Evolutionary conservation across 2,888 invertebrate genomes (phyloP), one percentile per base, ranked within the genome.

Genomic region (Andrena trimmerana): DNA sequence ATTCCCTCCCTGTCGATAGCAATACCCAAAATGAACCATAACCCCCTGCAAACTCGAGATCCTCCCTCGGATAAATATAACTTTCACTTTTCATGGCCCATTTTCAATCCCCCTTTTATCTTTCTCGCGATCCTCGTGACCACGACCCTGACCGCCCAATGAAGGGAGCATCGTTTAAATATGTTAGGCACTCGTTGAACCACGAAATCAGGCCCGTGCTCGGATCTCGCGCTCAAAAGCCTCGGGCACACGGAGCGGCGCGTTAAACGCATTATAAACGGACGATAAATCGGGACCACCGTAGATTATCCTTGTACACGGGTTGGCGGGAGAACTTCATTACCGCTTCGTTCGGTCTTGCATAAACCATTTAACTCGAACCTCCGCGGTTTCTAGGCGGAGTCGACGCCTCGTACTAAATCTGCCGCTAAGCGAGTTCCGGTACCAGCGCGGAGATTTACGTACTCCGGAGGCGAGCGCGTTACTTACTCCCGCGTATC

Each of bases 341-440:
- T 93, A 93, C 93, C 92, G 91, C 90, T 90, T 90, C 92, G 91
- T 91, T 93, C 93, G 92, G 91, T 93, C 93, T 93, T 93, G 93
- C 93, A 92, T 93, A 93, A 93, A 93, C 93, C 93, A 93, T 93
- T 93, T 93, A 93, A 93, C 93, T 93, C 92, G 91, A 92, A 93
- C 92, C 88, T 93, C 91, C 92, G 92, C 92, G 93, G 93, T 92
- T 93, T 92, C 92, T 90, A 93, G 91, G 92, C 92, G 92, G 92
- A 92, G 91, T 89, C 90, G 89, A 90, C 91, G 90, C 91, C 90
- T 90, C 90, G 89, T 88, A 91, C 92, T 92, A 92, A 92, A 92
- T 92, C 92, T 91, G 90, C 91, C 88, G 87, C 89, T 89, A 89
- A 90, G 90, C 89, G 90, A 90, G 90, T 92, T 91, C 90, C 91